Evolutionary conservation across 2,797 vertebrate genomes (phyloP).

Genomic region (Ibycter americanus): DNA sequence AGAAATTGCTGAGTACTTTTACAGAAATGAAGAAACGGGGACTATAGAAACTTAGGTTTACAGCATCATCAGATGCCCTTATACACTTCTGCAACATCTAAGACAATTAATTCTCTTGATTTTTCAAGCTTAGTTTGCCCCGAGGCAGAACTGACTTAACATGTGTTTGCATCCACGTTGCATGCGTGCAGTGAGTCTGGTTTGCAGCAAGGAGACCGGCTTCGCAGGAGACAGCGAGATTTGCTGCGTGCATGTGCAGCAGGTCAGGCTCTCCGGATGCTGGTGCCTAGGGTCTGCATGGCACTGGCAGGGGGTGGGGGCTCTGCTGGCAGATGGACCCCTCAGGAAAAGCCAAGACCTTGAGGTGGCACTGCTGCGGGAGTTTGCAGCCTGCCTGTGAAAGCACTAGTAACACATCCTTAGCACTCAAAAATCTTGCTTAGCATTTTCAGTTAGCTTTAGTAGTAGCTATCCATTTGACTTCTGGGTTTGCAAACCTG

Average conservation of each 20-base stretch:
- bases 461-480: not conserved
- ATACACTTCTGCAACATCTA: not conserved
- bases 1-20: not conserved
- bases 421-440: not conserved
- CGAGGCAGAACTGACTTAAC: not conserved
- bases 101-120: not conserved
- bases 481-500: not conserved
- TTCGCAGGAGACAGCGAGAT: fast-evolving
- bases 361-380: not conserved
- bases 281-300: fast-evolving
- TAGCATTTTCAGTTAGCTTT: not conserved
- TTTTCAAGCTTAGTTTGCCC: not conserved
- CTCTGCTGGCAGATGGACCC: not conserved
- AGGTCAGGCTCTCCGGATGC: not conserved
- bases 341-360: not conserved
- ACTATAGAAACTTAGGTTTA: not conserved
- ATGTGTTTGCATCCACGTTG: fast-evolving
- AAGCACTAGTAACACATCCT: not conserved
- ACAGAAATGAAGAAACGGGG: not conserved
- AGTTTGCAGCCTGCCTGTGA: not conserved
- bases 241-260: not conserved
- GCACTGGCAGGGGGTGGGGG: not conserved
- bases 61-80: not conserved
- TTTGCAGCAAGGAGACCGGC: not conserved
- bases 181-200: not conserved